Evolutionary conservation across 2,113 vertebrate species (phyloP), one percentile per base, ranked within the genome.

Genomic region (Vidua macroura): DNA sequence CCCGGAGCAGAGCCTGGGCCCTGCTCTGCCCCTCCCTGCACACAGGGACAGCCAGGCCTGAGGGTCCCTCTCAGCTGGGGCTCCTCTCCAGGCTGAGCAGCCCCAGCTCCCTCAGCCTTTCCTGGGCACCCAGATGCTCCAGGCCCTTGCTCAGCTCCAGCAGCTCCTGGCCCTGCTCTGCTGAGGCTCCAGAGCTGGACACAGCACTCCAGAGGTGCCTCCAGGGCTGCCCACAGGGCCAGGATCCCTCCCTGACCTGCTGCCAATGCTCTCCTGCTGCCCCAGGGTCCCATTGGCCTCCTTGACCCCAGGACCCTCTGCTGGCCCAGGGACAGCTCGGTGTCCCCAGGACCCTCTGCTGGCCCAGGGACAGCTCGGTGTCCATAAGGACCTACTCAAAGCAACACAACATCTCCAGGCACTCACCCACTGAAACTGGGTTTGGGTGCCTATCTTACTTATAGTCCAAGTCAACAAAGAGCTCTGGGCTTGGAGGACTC

Each of bases 401-500:
- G 15, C 18, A 69, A 52, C 30, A 11, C 14, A n/a, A 23, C 13
- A 31, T 11, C 27, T 60, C 24, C 22, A 63, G 20, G 19, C 15
- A 53, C 7, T 33, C 23, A 27, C 14, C 16, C 27, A 6, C 23
- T 13, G 25, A 24, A 90, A 22, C 0, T 3, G 3, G 13, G 11
- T 37, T 37, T 8, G 13, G 4, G 13, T 73, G 18, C 19, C 49
- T 27, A 7, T 0, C 0, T 35, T 43, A 27, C 2, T 33, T 33
- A 11, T 1, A 15, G 6, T 11, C 9, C 46, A 67, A 4, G 9
- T 25, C 30, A 75, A 35, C 2, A 78, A 70, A 74, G 33, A 16
- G 16, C 10, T 43, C 2, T 6, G 15, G 68, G 21, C 9, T 1
- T 24, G 23, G 19, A 28, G 30, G 20, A 56, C 7, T 63, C 20